Base-by-base conservation (phyloP, 2,888 invertebrate species). In the Atrina japonica region DNA sequence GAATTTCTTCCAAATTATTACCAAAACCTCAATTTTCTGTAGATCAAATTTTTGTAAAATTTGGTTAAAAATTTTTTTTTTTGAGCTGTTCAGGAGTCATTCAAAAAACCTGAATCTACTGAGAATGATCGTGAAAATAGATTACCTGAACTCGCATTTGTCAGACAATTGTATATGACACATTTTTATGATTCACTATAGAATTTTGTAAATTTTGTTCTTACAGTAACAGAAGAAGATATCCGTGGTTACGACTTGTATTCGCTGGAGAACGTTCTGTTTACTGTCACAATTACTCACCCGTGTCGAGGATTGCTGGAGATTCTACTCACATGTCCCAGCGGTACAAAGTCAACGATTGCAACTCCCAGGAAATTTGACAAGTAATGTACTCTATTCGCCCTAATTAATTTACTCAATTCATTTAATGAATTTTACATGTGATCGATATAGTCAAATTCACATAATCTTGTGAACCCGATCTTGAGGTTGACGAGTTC, bases 261-360 rank as follows among this genome's bases (percentile, higher is more conserved):
- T 66, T 82, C 82, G 16, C 73, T 90, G 66, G 90, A 90, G 79
- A 85, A 89, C 56, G 87, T 88, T 5, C 86, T 88, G 73, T 83
- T 89, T 23, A 85, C 83, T 6, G 73, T 90, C 61, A 86, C 86
- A 27, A 53, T 90, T 45, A 78, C 76, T 14, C 88, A 88, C 69
- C 83, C 82, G n/a, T 67, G 67, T 23, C 77, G 90, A 58, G 90
- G 90, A 45, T 73, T 83, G 43, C 75, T 90, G 5, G 82, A 81
- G 18, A 82, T 89, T 41, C 65, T 59, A 5, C 75, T 90, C 18
- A 65, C 27, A 5, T 88, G 89, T 77, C 90, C 90, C 14, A 82
- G 83, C 69, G 85, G 86, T n/a, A 89, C 88, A 2, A 55, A 70
- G 63, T 89, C 89, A 23, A 75, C 86, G 25, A 78, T 90, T 35